Evolutionary conservation across 2,797 vertebrate species (phyloP), one percentile per base, ranked within the genome.

Genomic region (Corythornis leucogaster): DNA sequence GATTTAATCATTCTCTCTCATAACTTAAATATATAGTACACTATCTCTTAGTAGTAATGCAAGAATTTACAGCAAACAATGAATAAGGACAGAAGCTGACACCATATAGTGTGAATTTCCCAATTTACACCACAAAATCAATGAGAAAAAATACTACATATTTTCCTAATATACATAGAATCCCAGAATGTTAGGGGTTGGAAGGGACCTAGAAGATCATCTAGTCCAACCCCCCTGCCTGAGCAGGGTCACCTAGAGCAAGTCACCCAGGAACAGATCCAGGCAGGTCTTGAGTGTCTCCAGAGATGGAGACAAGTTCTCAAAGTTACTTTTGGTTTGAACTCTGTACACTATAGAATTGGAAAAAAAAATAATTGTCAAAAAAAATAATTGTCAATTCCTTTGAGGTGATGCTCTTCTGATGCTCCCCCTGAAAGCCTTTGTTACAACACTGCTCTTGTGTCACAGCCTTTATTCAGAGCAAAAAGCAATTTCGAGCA

Each of bases 401-500:
- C 46, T 92, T 54, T 62, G 50, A 38, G 70, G 59, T 43, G 91
- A 63, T 40, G 43, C 26, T 86, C 4, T 67, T 63, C 35, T 43
- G 68, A 57, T 1, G 5, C 11, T 69, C 17, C 54, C 33, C 24
- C 53, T 25, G 54, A 91, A 86, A 8, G 16, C 16, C 33, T 90
- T 81, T 87, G 67, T 45, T 70, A 31, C 31, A 69, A 19, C 16
- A 6, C 8, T 69, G 24, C 12, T 35, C 22, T 46, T 55, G 20
- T 66, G 9, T 30, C 15, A 2, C 2, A 62, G 43, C 43, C 70
- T 86, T 58, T 74, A 16, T 70, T 77, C 57, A 58, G 35, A 63
- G 2, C 70, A 77, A 84, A 92, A 92, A 75, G 43, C 70, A 84
- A 88, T 90, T 93, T 74, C 73, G 45, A 76, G 51, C 30, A 48